Base-by-base conservation (phyloP, 2,113 vertebrate species). In the Syngnathus scovelli region DNA sequence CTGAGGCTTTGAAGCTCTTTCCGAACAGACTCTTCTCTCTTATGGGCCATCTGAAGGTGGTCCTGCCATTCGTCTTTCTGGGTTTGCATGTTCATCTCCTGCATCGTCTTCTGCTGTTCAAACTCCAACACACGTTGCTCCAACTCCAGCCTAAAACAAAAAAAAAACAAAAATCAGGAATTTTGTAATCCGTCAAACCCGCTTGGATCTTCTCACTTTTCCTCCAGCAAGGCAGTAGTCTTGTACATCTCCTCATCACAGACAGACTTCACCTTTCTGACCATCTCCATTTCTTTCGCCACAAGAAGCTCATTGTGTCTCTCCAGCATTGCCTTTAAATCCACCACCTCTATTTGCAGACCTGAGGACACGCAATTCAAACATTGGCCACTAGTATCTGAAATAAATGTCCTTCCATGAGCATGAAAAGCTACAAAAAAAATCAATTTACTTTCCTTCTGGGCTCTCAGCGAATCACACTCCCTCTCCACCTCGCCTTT, bases 401-500 rank as follows among this genome's bases (percentile, higher is more conserved):
- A 48, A 48, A 48, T 15, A 16, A 48, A 4, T 5, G 5, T 33
- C 27, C 27, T 49, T 49, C 46, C 4, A 18, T 16, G 46, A 49
- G 0, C 18, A 49, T 1, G 13, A 43, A 43, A 43, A 13, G 12
- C 15, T 6, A 36, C 19, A 4, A 38, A 2, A 59, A 38, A 18
- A 3, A 6, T 18, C 6, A 18, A 43, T n/a, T 1, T 94, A 98
- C 96, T 93, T 70, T 96, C 92, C 46, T 93, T 75, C 87, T 94
- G 90, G 44, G 85, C 92, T 71, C 95, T 94, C 83, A 98, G 92
- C 56, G 89, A 83, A 79, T 94, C 94, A 77, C 86, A 90, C 78
- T 98, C 94, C 83, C 92, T 91, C 89, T 98, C 95, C 82, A 94
- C 12, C 74, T 98, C 96, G 74, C 89, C 94, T 82, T 92, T 95